A percentile compares a stretch with the other conserved stretches of the same genome.
phyloP scores from a whole-genome alignment of 2,113 vertebrate genomes.

The Chascanopsetta lugubris region DNA sequence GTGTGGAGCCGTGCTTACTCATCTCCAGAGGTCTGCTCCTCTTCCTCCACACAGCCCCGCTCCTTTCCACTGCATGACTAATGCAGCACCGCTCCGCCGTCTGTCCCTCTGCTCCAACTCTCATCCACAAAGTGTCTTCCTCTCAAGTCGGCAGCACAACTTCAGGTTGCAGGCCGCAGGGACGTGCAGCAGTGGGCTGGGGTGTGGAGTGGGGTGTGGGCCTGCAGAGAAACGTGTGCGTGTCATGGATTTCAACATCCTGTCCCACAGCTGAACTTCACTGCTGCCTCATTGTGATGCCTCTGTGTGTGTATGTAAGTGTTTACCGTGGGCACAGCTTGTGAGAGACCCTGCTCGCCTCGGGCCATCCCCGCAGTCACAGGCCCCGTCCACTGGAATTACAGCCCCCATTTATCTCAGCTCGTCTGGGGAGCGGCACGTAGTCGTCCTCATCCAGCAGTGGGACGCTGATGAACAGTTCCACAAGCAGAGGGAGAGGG shows the following conservation, averaged over 20 bases:
- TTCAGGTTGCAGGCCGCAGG: slow-evolving; percentile 30
- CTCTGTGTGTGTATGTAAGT: slow-evolving; percentile 33
- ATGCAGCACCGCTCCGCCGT: slow-evolving; percentile 43
- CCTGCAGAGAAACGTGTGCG: neutral
- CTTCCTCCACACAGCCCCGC: slow-evolving; percentile 66
- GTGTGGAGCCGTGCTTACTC: slow-evolving; percentile 72
- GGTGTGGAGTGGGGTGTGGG: too few relatives aligned
- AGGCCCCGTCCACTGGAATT: slow-evolving; percentile 63
- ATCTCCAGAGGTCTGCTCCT: slow-evolving; percentile 74
- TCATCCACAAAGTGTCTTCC: slow-evolving; percentile 40
- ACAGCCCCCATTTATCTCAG: slow-evolving; percentile 61
- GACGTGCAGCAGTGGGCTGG: too few relatives aligned
- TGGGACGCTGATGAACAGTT: slow-evolving; percentile 62
- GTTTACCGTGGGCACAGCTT: slow-evolving; percentile 35
- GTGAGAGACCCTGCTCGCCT: slow-evolving; percentile 49
- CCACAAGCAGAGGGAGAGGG: slow-evolving; percentile 19
- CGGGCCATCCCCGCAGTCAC: slow-evolving; percentile 53
- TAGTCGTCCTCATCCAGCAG: slow-evolving; percentile 38
- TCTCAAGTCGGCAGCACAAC: slow-evolving; percentile 30
- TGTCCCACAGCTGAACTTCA: slow-evolving; percentile 62
- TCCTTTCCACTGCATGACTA: slow-evolving; percentile 66
- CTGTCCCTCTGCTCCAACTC: slow-evolving; percentile 20
- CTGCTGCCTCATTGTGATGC: slow-evolving; percentile 56
- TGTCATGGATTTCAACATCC: neutral
- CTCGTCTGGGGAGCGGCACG: slow-evolving; percentile 38